A percentile compares a stretch with the other conserved stretches of the same genome.
phyloP scores from a whole-genome alignment of 1,140 invertebrate species.

The Capitella teleta region DNA sequence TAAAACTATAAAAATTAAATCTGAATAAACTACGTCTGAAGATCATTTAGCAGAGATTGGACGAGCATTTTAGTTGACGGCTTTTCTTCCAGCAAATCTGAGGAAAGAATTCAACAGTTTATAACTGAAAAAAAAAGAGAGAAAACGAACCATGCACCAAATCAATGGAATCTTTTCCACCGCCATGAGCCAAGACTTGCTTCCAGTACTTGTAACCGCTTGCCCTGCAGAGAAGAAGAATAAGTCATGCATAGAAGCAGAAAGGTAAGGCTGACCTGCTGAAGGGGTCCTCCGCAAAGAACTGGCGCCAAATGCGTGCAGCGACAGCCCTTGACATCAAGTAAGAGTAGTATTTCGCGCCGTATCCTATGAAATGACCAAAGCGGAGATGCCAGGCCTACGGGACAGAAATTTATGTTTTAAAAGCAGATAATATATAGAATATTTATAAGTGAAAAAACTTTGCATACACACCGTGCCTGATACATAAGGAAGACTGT shows the following conservation, averaged over 20 bases:
- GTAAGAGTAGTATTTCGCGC: constrained; percentile 97
- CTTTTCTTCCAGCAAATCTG: constrained; percentile 58
- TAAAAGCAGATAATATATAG: constrained; percentile 31
- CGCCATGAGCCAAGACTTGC: constrained; percentile 76
- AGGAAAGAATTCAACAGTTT: no score
- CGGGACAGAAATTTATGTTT: no score
- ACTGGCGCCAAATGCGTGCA: constrained; percentile 81
- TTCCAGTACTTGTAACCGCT: constrained; percentile 65
- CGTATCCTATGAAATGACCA: constrained; percentile 92
- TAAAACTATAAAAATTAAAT: no score
- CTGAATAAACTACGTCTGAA: no score
- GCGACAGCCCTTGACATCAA: constrained; percentile 86
- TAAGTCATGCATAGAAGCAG: no score
- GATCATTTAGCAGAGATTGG: constrained; percentile 44
- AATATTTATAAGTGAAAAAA: not conserved
- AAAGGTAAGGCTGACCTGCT: no score
- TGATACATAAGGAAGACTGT: constrained; percentile 71
- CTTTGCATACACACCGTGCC: no score
- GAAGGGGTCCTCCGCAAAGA: constrained; percentile 75
- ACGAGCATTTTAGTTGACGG: constrained; percentile 51
- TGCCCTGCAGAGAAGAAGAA: no score
- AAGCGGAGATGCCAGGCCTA: constrained; percentile 95
- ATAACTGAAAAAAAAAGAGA: no score
- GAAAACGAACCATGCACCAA: no score
- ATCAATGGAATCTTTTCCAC: constrained; percentile 63